phyloP scores from a whole-genome alignment of 2,888 invertebrate genomes.

The Melinaea marsaeus region DNA sequence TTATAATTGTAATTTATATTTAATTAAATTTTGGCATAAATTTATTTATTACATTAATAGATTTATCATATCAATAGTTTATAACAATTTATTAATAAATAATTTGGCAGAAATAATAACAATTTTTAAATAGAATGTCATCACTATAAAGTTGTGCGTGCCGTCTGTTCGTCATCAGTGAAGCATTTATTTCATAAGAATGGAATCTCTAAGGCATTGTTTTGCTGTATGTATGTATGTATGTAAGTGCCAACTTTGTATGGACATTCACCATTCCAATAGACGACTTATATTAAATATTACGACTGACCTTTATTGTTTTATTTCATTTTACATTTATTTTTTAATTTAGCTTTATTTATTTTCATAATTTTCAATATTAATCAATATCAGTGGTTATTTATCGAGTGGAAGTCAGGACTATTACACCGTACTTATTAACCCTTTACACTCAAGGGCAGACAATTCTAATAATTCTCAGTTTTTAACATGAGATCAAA shows the following conservation, averaged over 20 bases:
- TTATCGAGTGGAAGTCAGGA: no score
- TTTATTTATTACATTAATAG: slow-evolving; percentile 38
- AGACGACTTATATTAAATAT: slow-evolving; percentile 60
- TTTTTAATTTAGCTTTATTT: not conserved
- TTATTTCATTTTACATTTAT: slow-evolving; percentile 13
- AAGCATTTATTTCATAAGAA: slow-evolving; percentile 63
- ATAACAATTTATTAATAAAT: slow-evolving; percentile 40
- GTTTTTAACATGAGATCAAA: no score
- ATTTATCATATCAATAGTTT: slow-evolving; percentile 55
- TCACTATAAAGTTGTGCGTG: slow-evolving; percentile 58
- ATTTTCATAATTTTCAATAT: not conserved
- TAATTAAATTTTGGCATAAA: slow-evolving; percentile 25
- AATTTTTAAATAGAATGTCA: slow-evolving; percentile 32
- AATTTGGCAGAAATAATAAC: slow-evolving; percentile 49
- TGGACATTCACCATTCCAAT: slow-evolving; percentile 67
- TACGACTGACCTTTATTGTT: slow-evolving; percentile 66
- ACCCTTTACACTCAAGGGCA: no score
- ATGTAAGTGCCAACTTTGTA: slow-evolving; percentile 59
- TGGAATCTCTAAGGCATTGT: slow-evolving; percentile 61
- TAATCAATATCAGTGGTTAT: no score
- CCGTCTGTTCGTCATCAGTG: slow-evolving; percentile 38
- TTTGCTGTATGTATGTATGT: slow-evolving; percentile 43
- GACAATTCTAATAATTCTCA: no score
- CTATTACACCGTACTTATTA: no score
- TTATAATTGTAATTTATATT: slow-evolving; percentile 25